phyloP scores from a whole-genome alignment of 2,113 vertebrate genomes.

The Datnioides undecimradiatus region DNA sequence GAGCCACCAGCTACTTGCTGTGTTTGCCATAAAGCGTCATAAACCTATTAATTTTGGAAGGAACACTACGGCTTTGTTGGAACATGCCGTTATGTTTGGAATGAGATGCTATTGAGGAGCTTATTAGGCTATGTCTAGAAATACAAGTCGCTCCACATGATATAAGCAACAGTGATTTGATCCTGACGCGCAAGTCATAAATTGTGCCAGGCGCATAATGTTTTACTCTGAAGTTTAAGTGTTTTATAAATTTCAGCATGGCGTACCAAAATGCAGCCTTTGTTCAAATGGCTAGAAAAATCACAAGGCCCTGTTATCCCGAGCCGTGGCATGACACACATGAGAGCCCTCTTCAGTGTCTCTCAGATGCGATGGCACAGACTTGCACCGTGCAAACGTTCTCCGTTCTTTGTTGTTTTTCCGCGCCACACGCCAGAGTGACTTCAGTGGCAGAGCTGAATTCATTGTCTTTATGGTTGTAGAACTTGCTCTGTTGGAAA shows the following conservation, averaged over 20 bases:
- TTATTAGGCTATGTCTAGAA: conserved; percentile 35
- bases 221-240: conserved; percentile 5
- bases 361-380: conserved; percentile 34
- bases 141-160: neutral
- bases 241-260: neutral
- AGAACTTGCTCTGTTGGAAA: neutral
- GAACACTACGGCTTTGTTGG: conserved; percentile 46
- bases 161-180: too few relatives aligned
- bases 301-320: neutral
- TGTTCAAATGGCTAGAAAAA: neutral
- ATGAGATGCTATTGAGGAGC: conserved; percentile 22
- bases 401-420: conserved; percentile 23
- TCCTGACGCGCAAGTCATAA: neutral
- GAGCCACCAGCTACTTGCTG: conserved; percentile 16
- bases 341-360: neutral
- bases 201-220: neutral
- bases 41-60: conserved; percentile 46
- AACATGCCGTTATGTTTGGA: conserved; percentile 24
- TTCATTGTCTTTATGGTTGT: conserved; percentile 1
- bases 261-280: neutral
- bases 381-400: conserved; percentile 15
- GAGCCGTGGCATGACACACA: neutral
- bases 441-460: conserved; percentile 14
- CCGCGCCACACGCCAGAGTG: neutral
- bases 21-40: conserved; percentile 30